Evolutionary conservation across 2,113 vertebrate genomes (phyloP), one percentile per base, ranked within the genome.

Genomic region (Aldabrachelys gigantea): DNA sequence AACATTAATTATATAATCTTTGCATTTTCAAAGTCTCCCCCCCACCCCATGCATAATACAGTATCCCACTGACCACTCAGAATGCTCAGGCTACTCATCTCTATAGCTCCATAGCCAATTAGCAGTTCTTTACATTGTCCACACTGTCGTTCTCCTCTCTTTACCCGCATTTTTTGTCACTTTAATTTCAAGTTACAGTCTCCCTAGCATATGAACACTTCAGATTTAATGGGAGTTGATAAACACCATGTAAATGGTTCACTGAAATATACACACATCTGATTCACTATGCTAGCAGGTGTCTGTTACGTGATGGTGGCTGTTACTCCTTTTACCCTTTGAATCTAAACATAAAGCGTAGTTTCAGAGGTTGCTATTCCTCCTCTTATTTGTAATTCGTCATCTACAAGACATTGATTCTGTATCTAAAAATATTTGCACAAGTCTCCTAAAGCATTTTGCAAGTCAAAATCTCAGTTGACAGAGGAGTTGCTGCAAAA

Each of bases 161-260:
- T 86, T 16, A 89, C 38, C 80, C 91, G 57, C 53, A 21, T 3
- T 80, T 93, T 92, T 88, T 94, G 82, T 75, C 78, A 56, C 52
- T 94, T 85, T 93, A 90, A 96, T 90, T 94, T 91, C 96, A 95
- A 57, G 56, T 27, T 2, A 41, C 85, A 56, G 56, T 80, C 72
- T 76, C 56, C 80, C 78, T 82, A 88, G 49, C 31, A 17, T 29
- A 72, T 81, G 80, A 65, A 88, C 62, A 52, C 78, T 96, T 88
- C 38, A 82, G 90, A 57, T 95, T 80, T 96, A 92, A 94, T 91
- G 85, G 78, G 62, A 87, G 53, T 75, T 96, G 96, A 92, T 95
- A 90, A 93, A 89, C n/a, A 80, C 80, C 84, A n/a, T 24, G 80
- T 72, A 91, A 94, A 95, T 54, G 52, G 85, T 95, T 88, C 54